Evolutionary conservation across 2,888 invertebrate genomes (phyloP).

Genomic region (Hemicrepidius hirtus): DNA sequence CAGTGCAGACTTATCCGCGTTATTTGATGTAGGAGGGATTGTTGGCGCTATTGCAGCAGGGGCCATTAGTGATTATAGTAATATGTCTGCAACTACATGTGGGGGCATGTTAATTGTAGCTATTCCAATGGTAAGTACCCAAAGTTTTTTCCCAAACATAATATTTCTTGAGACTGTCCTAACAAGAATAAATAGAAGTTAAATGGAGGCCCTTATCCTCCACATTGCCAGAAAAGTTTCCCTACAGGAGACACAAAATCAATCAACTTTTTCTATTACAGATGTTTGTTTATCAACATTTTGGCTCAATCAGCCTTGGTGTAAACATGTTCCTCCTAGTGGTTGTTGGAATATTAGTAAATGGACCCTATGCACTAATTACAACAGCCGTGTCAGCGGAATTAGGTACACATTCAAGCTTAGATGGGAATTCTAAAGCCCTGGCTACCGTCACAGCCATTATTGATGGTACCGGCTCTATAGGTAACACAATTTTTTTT

Average conservation of each 20-base stretch:
- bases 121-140: slow-evolving; percentile 86
- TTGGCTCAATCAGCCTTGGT: slow-evolving; percentile 78
- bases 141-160: no score
- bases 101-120: slow-evolving; percentile 85
- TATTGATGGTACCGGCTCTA: slow-evolving; percentile 96
- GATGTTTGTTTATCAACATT: slow-evolving; percentile 87
- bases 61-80: slow-evolving; percentile 86
- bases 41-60: slow-evolving; percentile 93
- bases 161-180: no score
- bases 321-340: slow-evolving; percentile 82
- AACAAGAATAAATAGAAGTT: no score
- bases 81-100: slow-evolving; percentile 93
- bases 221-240: no score
- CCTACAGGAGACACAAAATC: no score
- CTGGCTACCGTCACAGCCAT: slow-evolving; percentile 98
- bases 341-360: slow-evolving; percentile 88
- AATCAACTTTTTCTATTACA: no score
- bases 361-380: slow-evolving; percentile 97
- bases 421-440: slow-evolving; percentile 90
- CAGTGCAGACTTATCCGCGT: slow-evolving; percentile 86
- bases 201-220: no score
- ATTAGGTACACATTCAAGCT: slow-evolving; percentile 89
- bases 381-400: slow-evolving; percentile 98
- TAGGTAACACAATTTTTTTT: no score
- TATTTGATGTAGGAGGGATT: slow-evolving; percentile 94